Base-by-base conservation (phyloP, 1,140 invertebrate species). In the Cephus cinctus region DNA sequence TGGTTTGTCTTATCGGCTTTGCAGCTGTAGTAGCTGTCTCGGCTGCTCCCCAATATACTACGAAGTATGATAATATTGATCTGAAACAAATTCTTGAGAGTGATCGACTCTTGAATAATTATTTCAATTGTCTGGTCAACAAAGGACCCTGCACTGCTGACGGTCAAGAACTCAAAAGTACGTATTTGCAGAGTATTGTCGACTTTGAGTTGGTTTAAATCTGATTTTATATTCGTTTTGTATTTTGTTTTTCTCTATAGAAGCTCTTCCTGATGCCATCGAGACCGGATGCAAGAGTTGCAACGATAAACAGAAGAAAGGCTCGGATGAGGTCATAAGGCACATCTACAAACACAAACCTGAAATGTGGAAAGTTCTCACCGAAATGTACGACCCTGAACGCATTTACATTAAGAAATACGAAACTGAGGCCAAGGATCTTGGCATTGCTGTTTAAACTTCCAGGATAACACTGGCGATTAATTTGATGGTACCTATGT, bases 31-130 rank as follows among this genome's bases (percentile, higher is more conserved):
- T 67, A 0, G 69, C 70, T 43, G 64, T 67, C n/a, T 49, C 61
- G 19, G 79, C 77, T 2, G 71, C 40, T 2, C 55, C 66, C 0
- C 81, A 80, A 50, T 90, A 90, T 60, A 86, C 86, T 0, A 81
- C 79, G 14, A 88, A 85, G 67, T 90, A 82, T 57, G 88, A 90
- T 63, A 83, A 84, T 53, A 73, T 90, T 21, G 73, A 90, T 62
- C 16, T 89, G 9, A 80, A 88, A 27, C 78, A 84, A 50, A 84
- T 91, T 39, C 63, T 90, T 1, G 67, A 72, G 0, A 89, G 83
- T 43, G 81, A 86, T 1, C 75, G 87, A 23, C 69, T 91, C 12
- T 68, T 89, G 3, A 72, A 67, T 1, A 83, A 79, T 39, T 89
- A 90, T 53, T 65, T 78, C 5, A 80, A 87, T 45, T 91, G 88